These are phyloP conservation scores for Axea sp. DNA, from an alignment of 2,888 invertebrate species.

Conservation along the genomic window DNA sequence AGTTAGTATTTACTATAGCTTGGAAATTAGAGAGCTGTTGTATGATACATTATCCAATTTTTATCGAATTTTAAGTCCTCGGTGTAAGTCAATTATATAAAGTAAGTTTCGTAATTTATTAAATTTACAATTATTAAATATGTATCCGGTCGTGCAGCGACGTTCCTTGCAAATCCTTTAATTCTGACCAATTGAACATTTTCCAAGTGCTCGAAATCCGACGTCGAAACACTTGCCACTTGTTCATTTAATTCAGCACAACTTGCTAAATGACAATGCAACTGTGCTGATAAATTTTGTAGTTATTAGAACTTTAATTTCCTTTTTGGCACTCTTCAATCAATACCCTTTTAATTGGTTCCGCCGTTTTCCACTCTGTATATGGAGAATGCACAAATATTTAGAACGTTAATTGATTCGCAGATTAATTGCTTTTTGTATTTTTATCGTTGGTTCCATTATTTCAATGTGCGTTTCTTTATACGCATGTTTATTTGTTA, in stretches of 20 bases:
- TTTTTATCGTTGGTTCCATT: not conserved
- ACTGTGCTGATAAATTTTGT: too few species aligned
- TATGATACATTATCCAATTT: constrained; percentile 26
- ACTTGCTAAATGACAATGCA: too few species aligned
- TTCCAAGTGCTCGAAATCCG: too few species aligned
- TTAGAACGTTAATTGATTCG: constrained; percentile 1
- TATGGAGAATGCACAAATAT: not conserved
- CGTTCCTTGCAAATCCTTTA: too few species aligned
- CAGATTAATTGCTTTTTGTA: constrained; percentile 6
- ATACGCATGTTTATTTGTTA: too few species aligned
- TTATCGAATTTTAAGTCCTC: constrained; percentile 10
- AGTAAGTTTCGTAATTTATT: not conserved
- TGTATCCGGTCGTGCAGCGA: not conserved
- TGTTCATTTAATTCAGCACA: too few species aligned
- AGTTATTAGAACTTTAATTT: too few species aligned
- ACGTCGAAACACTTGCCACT: too few species aligned
- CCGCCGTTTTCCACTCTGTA: not conserved
- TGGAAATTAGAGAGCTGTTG: constrained; percentile 5
- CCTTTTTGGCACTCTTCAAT: not conserved
- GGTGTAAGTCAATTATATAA: constrained; percentile 2
- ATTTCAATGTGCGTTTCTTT: not conserved
- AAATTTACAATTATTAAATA: not conserved
- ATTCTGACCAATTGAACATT: too few species aligned
- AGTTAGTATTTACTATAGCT: constrained; percentile 10
- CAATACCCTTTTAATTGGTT: constrained; percentile 2